Evolutionary conservation across 2,797 vertebrate species (phyloP), one percentile per base, ranked within the genome.

Genomic region (Vultur gryphus): DNA sequence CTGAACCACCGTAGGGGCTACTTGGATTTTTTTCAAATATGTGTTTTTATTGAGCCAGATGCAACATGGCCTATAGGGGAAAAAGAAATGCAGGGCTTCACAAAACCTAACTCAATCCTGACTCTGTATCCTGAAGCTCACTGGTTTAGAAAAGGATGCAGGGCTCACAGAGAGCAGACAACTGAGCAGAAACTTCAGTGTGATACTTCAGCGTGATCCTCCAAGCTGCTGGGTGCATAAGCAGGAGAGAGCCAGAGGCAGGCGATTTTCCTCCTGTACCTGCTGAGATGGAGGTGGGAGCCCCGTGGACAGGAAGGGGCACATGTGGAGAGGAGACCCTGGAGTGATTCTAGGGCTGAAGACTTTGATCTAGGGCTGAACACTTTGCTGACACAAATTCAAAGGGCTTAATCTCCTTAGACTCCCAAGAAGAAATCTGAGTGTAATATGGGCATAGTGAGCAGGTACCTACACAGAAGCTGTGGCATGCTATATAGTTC

Each of bases 401-500:
- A 85, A 82, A 49, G 39, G n/a, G 26, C 15, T 82, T 84, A 58
- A 69, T 66, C n/a, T 48, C 62, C 57, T 83, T 26, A 84, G 71
- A 58, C 1, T 5, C 6, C 11, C 73, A 87, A 82, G 58, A 89
- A 87, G 51, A 82, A 82, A 77, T 54, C n/a, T 46, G 25, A 79
- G 11, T 2, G 0, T 46, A 52, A 57, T 25, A 72, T 11, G 41
- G 24, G 35, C 80, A 16, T 6, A 62, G 58, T 10, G 41, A 90
- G 70, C 46, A 84, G 46, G 43, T 19, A 80, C 39, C 62, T 62
- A 49, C n/a, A 35, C 9, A 51, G 75, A 64, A 83, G 52, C 37
- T 52, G 46, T 1, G 4, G 55, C 25, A 59, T 0, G 3, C 35
- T 23, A 26, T 6, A 11, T 1, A 29, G 23, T 16, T 79, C 52